Conservation (phyloP, 2,113 vertebrate genomes). For the Brevimyrus niger region DNA sequence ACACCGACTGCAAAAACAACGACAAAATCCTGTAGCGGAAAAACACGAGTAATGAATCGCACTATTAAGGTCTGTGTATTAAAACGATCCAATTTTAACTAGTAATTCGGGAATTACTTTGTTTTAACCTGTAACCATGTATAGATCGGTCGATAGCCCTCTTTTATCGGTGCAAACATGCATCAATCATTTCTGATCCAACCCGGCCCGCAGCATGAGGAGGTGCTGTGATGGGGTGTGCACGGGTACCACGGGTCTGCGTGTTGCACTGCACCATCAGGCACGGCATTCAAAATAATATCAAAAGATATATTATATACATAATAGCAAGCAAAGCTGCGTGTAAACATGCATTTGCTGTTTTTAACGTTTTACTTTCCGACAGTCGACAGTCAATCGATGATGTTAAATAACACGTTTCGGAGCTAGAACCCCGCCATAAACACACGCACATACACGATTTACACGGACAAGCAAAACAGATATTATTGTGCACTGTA, state of each 20-base stretch:
- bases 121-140: not conserved
- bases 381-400: not conserved
- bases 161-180: not conserved
- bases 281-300: not conserved
- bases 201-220: not conserved
- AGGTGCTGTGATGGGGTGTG: not conserved
- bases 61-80: not conserved
- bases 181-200: not conserved
- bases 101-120: constrained; percentile 1
- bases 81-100: not conserved
- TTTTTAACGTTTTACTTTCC: not conserved
- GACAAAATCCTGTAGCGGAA: not conserved
- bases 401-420: not conserved
- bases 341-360: not conserved
- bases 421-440: not conserved
- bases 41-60: not conserved
- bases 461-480: not conserved
- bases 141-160: not conserved
- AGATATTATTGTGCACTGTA: not conserved
- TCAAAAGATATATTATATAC: not conserved
- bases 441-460: not conserved
- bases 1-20: not conserved
- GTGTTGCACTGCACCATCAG: not conserved
- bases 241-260: not conserved
- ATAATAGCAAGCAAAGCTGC: not conserved